Conservation (phyloP, 2,888 invertebrate genomes). For the Scaptomyza reducta region DNA sequence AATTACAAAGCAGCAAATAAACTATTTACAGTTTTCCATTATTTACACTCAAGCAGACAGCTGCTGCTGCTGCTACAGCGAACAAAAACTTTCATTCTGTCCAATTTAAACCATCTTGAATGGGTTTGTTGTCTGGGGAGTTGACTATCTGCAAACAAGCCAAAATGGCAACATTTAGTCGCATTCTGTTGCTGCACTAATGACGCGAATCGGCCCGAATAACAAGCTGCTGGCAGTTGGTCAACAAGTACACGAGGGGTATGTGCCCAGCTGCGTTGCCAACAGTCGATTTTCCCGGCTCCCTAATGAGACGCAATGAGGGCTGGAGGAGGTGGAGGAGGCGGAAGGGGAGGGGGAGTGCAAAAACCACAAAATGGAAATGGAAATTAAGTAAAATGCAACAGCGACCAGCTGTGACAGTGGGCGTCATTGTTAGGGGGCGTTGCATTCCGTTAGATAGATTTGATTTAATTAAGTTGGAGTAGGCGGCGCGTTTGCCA, state of each 20-base stretch:
- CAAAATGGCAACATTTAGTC: conserved; percentile 52
- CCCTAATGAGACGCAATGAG: conserved; percentile 66
- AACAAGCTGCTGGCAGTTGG: conserved; percentile 70
- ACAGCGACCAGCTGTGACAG: conserved; percentile 30
- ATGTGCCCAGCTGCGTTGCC: conserved; percentile 36
- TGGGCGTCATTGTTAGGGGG: conserved; percentile 34
- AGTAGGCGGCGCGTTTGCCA: conserved; percentile 14
- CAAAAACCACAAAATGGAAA: conserved; percentile 45
- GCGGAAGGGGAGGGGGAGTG: not conserved
- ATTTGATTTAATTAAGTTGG: conserved; percentile 69
- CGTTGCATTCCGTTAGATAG: conserved; percentile 35
- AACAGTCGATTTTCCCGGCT: conserved; percentile 47
- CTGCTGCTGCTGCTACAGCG: conserved; percentile 43
- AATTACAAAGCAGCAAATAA: conserved; percentile 45
- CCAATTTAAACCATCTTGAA: conserved; percentile 24
- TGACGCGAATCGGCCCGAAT: conserved; percentile 75
- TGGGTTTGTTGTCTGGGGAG: conserved; percentile 13
- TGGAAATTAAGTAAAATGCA: conserved; percentile 71
- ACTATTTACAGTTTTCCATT: conserved; percentile 39
- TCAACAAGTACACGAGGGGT: conserved; percentile 46
- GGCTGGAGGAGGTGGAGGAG: conserved; percentile 2
- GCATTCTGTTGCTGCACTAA: conserved; percentile 61
- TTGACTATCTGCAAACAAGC: conserved; percentile 10
- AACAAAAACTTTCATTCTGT: conserved; percentile 24
- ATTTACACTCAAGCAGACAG: conserved; percentile 48